Conservation (phyloP, 2,113 vertebrate species). For the Ctenomys sociabilis region DNA sequence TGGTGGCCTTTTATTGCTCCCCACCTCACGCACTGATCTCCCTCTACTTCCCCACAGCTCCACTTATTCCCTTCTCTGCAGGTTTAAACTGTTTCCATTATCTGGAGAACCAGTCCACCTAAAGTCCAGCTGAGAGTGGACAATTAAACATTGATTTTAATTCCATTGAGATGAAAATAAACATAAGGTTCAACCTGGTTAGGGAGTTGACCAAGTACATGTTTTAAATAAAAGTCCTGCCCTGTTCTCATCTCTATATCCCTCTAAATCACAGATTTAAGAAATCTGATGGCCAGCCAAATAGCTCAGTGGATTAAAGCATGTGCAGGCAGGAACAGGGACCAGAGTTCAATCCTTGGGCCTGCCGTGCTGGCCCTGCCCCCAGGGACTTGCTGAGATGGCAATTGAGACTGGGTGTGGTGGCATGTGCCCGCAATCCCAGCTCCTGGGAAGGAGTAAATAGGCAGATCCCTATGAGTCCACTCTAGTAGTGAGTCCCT, state of each 20-base stretch:
- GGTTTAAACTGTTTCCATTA: not conserved
- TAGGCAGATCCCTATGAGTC: too few species aligned
- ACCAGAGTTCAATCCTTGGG: too few species aligned
- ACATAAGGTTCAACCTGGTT: not conserved
- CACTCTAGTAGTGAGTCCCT: too few species aligned
- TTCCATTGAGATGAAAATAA: not conserved
- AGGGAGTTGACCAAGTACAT: not conserved
- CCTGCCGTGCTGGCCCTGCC: too few species aligned
- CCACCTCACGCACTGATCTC: not conserved
- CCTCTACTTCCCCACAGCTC: not conserved
- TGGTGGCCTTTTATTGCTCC: not conserved
- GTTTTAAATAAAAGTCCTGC: slow-evolving; percentile 28
- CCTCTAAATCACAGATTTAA: not conserved
- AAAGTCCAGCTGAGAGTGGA: not conserved
- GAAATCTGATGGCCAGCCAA: not conserved
- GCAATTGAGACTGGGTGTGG: too few species aligned
- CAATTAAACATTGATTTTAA: not conserved
- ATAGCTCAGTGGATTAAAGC: too few species aligned
- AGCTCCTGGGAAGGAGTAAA: too few species aligned
- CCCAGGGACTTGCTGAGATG: too few species aligned
- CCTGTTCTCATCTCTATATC: not conserved
- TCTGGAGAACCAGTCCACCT: not conserved
- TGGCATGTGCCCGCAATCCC: too few species aligned
- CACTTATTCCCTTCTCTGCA: not conserved
- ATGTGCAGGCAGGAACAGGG: too few species aligned